Evolutionary conservation across 2,888 invertebrate species (phyloP), one percentile per base, ranked within the genome.

Genomic region (Microplitis deprimator): DNA sequence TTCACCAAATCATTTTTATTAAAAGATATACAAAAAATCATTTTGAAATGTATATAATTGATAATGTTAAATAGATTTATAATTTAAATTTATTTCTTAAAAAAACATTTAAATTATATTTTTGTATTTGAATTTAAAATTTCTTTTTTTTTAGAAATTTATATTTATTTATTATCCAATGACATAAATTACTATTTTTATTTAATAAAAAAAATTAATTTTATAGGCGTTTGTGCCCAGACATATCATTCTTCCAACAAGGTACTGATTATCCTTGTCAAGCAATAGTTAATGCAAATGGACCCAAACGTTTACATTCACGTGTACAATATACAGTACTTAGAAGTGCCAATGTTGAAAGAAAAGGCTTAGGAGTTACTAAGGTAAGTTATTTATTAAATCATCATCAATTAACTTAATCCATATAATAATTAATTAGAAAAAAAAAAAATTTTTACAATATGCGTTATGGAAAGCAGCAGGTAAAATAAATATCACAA

Each of bases 191-290:
- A 29, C 3, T 29, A 29, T 29, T 29, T 29, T 29, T 29, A 29
- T 29, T 29, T 29, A 29, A 29, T 4, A 29, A 29, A 50, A 68
- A 67, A 62, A 68, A 79, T 85, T 16, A 40, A 72, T 67, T 69
- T 73, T 85, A 6, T 77, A 91, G 93, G 82, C 93, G 98, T 73
- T 91, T 98, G 1, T 98, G 97, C 88, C 98, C 98, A 10, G 98
- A 98, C 89, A 97, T 97, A 88, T 98, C 97, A 74, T 99, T 99
- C 91, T 99, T 99, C 90, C 99, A 99, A 91, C 95, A 94, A 87
- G 95, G 97, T 13, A 98, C 98, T 0, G 96, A 96, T 80, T 97
- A 94, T 90, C 98, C 99, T 0, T 96, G 97, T 88, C 90, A 92
- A 75, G 94, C 94, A 83, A 93, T 95, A 82, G 96, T 96, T 0